A percentile compares a stretch with the other conserved stretches of the same genome.
These are phyloP conservation scores for Drosophila neutralis DNA, from an alignment of 2,888 invertebrate species.

Conservation along the genomic window DNA sequence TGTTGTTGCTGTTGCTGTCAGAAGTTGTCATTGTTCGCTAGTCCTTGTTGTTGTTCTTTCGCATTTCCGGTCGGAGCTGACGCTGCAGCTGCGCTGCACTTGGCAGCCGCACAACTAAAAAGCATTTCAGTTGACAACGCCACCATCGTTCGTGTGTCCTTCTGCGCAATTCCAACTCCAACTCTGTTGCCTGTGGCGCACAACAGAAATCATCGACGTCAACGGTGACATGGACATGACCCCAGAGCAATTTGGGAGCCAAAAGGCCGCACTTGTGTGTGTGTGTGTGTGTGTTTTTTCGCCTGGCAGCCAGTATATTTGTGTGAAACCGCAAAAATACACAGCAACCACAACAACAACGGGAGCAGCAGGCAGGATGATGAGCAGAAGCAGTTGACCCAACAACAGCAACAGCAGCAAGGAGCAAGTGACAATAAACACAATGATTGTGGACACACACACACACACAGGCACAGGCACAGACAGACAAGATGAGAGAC, in stretches of 20 bases:
- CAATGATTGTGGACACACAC: slow-evolving; percentile 45
- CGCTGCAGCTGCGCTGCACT: slow-evolving; percentile 61
- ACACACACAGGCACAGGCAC: slow-evolving; percentile 12
- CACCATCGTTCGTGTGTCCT: slow-evolving; percentile 17
- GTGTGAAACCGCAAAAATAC: slow-evolving; percentile 75
- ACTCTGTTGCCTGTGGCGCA: slow-evolving; percentile 15
- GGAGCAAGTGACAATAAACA: slow-evolving; percentile 58
- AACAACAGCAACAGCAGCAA: slow-evolving; percentile 36
- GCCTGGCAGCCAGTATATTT: slow-evolving; percentile 66
- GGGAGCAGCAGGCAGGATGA: slow-evolving; percentile 34
- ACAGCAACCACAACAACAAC: slow-evolving; percentile 43
- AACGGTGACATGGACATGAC: slow-evolving; percentile 71
- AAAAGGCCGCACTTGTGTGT: slow-evolving; percentile 14
- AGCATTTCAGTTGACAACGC: slow-evolving; percentile 68
- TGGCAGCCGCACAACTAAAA: slow-evolving; percentile 74
- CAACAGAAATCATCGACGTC: slow-evolving; percentile 63
- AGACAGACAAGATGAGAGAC: neutral
- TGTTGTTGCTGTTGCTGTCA: slow-evolving; percentile 65
- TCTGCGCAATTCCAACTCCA: slow-evolving; percentile 28
- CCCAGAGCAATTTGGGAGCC: slow-evolving; percentile 67
- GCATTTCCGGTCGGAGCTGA: slow-evolving; percentile 70
- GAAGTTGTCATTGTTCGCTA: slow-evolving; percentile 78
- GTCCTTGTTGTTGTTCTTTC: slow-evolving; percentile 45
- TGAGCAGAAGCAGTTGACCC: slow-evolving; percentile 33
- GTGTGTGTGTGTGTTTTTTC: slow-evolving; percentile 1